Evolutionary conservation across 2,797 vertebrate species (phyloP).

Genomic region (Premnoplex brunnescens): DNA sequence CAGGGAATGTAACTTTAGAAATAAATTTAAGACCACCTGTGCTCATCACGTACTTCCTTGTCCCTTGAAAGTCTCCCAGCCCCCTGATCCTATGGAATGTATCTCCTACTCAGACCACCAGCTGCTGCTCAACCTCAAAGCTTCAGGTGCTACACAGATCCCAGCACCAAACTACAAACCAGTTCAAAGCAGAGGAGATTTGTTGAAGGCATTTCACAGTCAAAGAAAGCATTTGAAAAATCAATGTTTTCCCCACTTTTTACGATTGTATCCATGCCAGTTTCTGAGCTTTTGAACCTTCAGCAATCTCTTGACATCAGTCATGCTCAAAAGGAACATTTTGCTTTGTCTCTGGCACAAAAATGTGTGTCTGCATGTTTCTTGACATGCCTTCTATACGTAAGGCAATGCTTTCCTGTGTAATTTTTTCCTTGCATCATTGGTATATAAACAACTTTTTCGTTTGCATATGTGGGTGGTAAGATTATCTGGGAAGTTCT

Average conservation of each 20-base stretch:
- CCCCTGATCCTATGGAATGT: fast-evolving
- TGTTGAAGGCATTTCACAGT: background rate
- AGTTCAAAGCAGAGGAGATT: fast-evolving
- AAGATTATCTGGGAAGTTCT: background rate
- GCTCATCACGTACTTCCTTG: background rate
- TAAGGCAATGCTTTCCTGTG: background rate
- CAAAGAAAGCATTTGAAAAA: background rate
- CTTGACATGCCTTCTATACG: background rate
- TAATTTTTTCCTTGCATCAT: background rate
- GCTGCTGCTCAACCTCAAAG: background rate
- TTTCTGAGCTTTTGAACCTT: background rate
- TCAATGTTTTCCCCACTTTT: background rate
- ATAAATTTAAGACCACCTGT: background rate
- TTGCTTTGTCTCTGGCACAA: background rate
- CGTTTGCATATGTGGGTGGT: background rate
- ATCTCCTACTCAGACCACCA: background rate
- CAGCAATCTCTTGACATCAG: background rate
- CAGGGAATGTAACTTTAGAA: background rate
- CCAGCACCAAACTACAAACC: background rate
- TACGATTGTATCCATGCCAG: background rate
- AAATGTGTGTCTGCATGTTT: background rate
- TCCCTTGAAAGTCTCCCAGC: background rate
- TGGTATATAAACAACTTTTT: background rate
- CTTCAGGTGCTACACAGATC: background rate
- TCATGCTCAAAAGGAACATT: background rate